Evolutionary conservation across 2,797 vertebrate genomes (phyloP).

Genomic region (Sebastes minor): DNA sequence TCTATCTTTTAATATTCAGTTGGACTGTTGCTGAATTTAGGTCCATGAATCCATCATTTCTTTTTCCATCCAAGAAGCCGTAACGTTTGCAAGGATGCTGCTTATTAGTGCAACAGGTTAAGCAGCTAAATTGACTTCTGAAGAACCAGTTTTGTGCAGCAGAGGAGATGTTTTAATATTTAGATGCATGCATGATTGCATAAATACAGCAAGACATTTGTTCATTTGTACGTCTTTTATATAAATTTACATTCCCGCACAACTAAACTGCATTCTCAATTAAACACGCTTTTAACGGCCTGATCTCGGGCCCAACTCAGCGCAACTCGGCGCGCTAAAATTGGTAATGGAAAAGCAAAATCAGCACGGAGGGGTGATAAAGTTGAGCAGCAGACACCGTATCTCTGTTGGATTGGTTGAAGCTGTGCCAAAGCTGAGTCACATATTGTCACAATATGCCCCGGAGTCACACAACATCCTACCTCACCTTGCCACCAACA

Average conservation of each 20-base stretch:
- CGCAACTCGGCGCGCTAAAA: too few species aligned
- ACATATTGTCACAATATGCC: neutral
- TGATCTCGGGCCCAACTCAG: too few species aligned
- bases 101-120: neutral
- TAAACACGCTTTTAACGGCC: too few species aligned
- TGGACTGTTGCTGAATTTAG: neutral
- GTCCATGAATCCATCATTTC: neutral
- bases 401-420: constrained; percentile 11
- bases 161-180: neutral
- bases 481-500: neutral
- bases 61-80: neutral
- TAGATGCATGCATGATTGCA: neutral
- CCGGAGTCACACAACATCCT: neutral
- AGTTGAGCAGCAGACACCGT: neutral
- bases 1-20: neutral
- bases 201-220: neutral
- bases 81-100: neutral
- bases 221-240: neutral
- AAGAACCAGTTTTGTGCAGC: neutral
- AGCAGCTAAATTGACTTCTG: neutral
- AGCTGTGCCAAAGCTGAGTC: neutral
- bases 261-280: too few species aligned
- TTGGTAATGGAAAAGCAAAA: too few species aligned
- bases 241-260: neutral
- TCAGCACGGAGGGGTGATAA: neutral